Percentiles rank a stretch among this genome's conserved stretches.
These are phyloP conservation scores for Eleutherodactylus coqui DNA, from an alignment of 2,797 vertebrate genomes.

Conservation along the genomic window DNA sequence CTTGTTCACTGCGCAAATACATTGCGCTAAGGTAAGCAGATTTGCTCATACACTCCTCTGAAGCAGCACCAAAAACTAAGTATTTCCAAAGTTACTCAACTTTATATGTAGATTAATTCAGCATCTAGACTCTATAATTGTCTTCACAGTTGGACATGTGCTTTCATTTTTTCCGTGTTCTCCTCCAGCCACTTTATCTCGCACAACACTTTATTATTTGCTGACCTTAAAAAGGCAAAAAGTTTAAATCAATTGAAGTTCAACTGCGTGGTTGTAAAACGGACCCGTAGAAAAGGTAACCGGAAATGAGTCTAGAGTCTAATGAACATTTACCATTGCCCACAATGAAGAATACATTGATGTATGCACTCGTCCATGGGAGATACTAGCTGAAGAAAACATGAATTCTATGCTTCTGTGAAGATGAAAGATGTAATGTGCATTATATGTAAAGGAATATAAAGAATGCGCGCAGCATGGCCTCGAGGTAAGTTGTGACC, in stretches of 20 bases:
- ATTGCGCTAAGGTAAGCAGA: too few species aligned
- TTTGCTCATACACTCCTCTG: too few species aligned
- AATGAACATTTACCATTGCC: constrained; percentile 19
- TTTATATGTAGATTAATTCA: background rate
- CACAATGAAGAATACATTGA: constrained; percentile 13
- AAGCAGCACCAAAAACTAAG: too few species aligned
- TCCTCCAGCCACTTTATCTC: background rate
- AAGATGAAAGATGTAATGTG: constrained; percentile 28
- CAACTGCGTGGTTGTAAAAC: background rate
- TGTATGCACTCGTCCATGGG: constrained; percentile 28
- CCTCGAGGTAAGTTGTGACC: constrained; percentile 42
- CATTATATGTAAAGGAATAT: constrained; percentile 31
- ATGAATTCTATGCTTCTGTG: constrained; percentile 19
- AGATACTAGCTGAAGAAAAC: constrained; percentile 31
- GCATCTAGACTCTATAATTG: background rate
- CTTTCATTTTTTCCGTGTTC: background rate
- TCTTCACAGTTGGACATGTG: background rate
- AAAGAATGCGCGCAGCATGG: constrained; percentile 39
- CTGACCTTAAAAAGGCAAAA: background rate
- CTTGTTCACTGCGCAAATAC: too few species aligned
- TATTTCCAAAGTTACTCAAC: background rate
- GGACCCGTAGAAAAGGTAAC: background rate
- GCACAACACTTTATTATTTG: background rate
- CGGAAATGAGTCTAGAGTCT: constrained; percentile 15
- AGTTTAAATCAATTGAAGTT: background rate